Evolutionary conservation across 2,113 vertebrate species (phyloP).

Genomic region (Cottus gobio): DNA sequence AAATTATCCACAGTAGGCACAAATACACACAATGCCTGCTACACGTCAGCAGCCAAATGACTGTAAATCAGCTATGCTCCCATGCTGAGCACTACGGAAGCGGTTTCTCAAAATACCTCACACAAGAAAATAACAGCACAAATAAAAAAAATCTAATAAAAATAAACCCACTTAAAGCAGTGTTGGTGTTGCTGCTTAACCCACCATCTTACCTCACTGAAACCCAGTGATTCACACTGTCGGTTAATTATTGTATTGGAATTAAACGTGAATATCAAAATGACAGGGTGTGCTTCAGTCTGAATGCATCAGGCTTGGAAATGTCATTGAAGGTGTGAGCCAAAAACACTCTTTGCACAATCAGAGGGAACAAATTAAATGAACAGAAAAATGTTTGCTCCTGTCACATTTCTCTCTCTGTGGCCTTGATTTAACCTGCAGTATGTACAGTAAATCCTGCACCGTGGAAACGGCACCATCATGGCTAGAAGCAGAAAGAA

Average conservation of each 20-base stretch:
- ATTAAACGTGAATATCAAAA: not conserved
- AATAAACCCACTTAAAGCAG: not conserved
- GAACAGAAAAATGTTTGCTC: not conserved
- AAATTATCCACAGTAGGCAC: constrained; percentile 49
- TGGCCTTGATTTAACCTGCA: too few relatives aligned
- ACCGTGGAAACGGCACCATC: too few relatives aligned
- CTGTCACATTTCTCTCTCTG: too few relatives aligned
- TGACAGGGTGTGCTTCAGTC: not conserved
- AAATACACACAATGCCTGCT: constrained; percentile 42
- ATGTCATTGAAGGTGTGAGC: not conserved
- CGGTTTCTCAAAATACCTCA: constrained; percentile 13
- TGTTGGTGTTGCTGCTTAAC: not conserved
- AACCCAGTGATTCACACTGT: not conserved
- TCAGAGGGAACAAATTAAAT: not conserved
- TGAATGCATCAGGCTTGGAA: not conserved
- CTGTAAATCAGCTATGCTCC: constrained; percentile 47
- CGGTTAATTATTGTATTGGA: constrained; percentile 1
- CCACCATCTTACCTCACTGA: not conserved
- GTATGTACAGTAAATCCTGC: too few relatives aligned
- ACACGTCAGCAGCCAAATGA: constrained; percentile 53
- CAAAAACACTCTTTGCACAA: not conserved
- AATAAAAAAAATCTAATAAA: too few relatives aligned
- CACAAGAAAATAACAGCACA: not conserved
- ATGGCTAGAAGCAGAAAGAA: too few relatives aligned
- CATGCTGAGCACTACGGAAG: constrained; percentile 10